Evolutionary conservation across 1,140 invertebrate genomes (phyloP), one percentile per base, ranked within the genome.

Genomic region (Zophobas atratus): DNA sequence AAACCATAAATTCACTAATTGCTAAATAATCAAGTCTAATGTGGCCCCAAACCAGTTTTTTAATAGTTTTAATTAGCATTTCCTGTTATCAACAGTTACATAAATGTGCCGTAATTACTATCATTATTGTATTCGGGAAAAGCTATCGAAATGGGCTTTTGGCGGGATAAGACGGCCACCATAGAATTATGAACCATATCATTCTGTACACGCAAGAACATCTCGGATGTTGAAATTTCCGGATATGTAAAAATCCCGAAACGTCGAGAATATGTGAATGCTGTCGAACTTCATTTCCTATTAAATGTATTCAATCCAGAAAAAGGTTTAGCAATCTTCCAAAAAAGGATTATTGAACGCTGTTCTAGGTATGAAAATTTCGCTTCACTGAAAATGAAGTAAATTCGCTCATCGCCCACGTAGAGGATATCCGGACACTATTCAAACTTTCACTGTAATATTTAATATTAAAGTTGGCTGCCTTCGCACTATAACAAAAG

Each of bases 361-460:
- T 67, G 60, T 67, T 67, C 60, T 67, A 67, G 60, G 36, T 67
- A 43, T 67, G 60, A 67, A 67, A 67, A 67, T 67, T 67, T 67
- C 39, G 6, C 60, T 67, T 39, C 20, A 67, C 39, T 36, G 60
- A 67, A 67, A 67, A 67, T 67, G 60, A 67, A 67, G n/a, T 43
- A 67, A 5, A 43, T 67, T 67, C 20, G 20, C 20, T 20, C 39
- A 67, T 43, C 60, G 20, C n/a, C 20, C 60, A 2, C 39, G 39
- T 41, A 43, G 1, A 33, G 39, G 39, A 48, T 32, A 33, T 67
- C 60, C 60, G 60, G 60, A 60, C 56, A 60, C 56, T 46, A 60
- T 60, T 60, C 35, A 60, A 60, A 60, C 56, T 60, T 60, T 32
- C 6, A 55, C 33, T 33, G 53, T 36, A 60, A 60, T 60, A 60